Base-by-base conservation (phyloP, 2,797 vertebrate species). In the Sebastes taczanowskii region DNA sequence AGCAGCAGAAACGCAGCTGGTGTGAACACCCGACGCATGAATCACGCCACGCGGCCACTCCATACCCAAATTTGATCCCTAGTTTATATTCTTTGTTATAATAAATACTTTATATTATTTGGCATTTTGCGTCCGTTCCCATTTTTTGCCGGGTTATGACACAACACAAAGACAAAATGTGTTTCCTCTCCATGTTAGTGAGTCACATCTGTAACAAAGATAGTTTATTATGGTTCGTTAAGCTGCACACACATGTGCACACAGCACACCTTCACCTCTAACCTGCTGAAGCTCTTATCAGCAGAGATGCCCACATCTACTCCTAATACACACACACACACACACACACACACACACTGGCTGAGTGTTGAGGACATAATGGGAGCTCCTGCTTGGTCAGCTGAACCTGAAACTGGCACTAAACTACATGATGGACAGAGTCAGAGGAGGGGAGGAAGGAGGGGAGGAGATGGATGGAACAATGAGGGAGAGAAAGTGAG, bases 401-500 rank as follows among this genome's bases (percentile, higher is more conserved):
- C 93, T 88, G 85, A 94, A 94, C 86, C 83, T 92, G 92, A 95
- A 90, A 92, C 90, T 88, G 89, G 85, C 84, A 86, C 86, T 92
- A 88, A 91, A 88, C 79, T 61, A 68, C 62, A 20, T 80, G 89
- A 86, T 76, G 78, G 77, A 80, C 64, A 52, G 86, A 87, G 68
- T 58, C n/a, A 64, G 71, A 11, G 72, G 13, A 5, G 52, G 30
- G 27, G 46, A 29, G 14, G 38, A 1, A 14, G 38, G 13, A 42
- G 38, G 1, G 6, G 38, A 42, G 14, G 38, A 55, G 77, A 75
- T 32, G 49, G 78, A 82, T 61, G 22, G 32, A 72, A 52, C 25
- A 46, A 38, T 6, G 32, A 42, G 49, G 9, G 49, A 5, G 34
- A 42, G 38, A 42, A 42, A 1, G 14, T 3, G 38, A 0, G 38